These are phyloP conservation scores for Triops cancriformis DNA, from an alignment of 1,140 invertebrate species.

Conservation along the genomic window DNA sequence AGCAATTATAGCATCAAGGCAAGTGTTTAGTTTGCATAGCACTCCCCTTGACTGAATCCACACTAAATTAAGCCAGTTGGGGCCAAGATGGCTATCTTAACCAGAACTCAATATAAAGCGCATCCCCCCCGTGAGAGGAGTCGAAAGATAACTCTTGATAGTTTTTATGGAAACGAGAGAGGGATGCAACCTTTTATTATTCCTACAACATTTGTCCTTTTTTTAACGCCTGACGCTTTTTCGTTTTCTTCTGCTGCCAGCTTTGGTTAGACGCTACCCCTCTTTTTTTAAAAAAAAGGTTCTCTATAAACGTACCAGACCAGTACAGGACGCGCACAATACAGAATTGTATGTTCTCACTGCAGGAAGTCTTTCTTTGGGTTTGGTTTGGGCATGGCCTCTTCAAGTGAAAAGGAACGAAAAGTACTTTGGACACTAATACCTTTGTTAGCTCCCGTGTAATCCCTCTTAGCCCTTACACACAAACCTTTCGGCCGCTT, in stretches of 20 bases:
- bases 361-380: slow-evolving; percentile 9
- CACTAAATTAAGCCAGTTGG: slow-evolving; percentile 5
- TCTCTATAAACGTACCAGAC: not conserved
- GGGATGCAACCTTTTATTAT: not conserved
- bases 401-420: not conserved
- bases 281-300: too few relatives aligned
- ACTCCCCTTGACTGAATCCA: not conserved
- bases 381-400: slow-evolving; percentile 12
- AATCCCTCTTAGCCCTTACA: slow-evolving; percentile 9
- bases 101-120: not conserved
- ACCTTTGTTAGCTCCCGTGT: slow-evolving; percentile 9
- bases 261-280: too few relatives aligned
- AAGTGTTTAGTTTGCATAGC: slow-evolving; percentile 4
- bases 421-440: slow-evolving; percentile 11
- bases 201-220: not conserved
- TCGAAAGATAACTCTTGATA: not conserved
- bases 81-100: not conserved
- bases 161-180: not conserved
- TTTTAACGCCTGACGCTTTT: not conserved
- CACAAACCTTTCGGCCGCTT: not conserved
- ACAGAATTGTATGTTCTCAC: not conserved
- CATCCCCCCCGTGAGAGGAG: not conserved
- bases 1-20: slow-evolving; percentile 6
- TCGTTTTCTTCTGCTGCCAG: not conserved
- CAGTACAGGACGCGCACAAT: not conserved